Evolutionary conservation across 1,140 invertebrate genomes (phyloP).

Genomic region (Cyclargus thomasi): DNA sequence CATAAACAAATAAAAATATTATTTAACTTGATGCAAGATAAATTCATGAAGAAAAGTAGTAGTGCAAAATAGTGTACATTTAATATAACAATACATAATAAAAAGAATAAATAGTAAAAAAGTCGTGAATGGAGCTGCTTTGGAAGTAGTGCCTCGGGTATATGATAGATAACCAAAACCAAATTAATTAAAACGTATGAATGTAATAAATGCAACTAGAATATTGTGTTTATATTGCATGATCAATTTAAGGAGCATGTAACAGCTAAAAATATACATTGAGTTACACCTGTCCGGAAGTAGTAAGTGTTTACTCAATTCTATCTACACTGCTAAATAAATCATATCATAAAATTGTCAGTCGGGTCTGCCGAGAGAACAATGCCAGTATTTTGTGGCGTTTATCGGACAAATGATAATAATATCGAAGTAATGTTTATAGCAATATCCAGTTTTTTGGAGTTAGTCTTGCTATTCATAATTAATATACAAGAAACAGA

Average conservation of each 20-base stretch:
- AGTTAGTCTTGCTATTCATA: constrained; percentile 72
- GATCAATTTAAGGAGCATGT: neutral
- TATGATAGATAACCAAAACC: constrained; percentile 1
- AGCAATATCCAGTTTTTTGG: constrained; percentile 72
- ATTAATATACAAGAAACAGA: constrained; percentile 47
- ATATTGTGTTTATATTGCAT: neutral
- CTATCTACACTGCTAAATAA: constrained; percentile 37
- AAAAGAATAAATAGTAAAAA: neutral
- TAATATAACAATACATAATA: neutral
- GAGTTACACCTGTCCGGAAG: constrained; percentile 31
- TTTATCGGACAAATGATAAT: constrained; percentile 68
- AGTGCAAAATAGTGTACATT: neutral
- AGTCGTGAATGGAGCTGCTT: neutral
- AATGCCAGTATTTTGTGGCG: constrained; percentile 68
- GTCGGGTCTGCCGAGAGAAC: constrained; percentile 66
- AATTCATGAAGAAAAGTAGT: neutral
- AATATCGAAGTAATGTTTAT: constrained; percentile 35
- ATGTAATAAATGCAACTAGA: constrained; percentile 2
- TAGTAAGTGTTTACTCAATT: constrained; percentile 25
- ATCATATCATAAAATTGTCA: constrained; percentile 34
- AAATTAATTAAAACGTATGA: neutral
- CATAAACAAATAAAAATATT: neutral
- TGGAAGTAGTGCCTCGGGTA: neutral
- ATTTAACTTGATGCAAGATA: neutral
- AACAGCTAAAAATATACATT: constrained; percentile 20